Conservation (phyloP, 2,797 vertebrate species). For the Apodemus agrarius region DNA sequence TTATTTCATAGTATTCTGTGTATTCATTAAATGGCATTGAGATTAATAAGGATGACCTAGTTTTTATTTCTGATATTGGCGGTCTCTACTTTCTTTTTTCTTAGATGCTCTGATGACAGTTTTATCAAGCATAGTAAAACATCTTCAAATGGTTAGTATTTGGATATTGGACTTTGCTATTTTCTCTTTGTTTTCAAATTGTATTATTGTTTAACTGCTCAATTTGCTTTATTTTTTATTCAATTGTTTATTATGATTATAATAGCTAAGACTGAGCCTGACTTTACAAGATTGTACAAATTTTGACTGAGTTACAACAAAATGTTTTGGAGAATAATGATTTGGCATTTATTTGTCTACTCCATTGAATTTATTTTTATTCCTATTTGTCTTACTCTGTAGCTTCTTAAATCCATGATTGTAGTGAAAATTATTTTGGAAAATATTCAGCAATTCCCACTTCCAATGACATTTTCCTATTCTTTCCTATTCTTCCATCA, state of each 20-base stretch:
- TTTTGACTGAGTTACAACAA: background rate
- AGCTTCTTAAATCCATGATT: background rate
- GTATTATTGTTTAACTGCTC: background rate
- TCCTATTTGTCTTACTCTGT: background rate
- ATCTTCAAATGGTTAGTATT: background rate
- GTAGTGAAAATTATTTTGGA: background rate
- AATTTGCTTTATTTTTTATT: background rate
- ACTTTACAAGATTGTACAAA: background rate
- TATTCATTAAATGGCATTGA: background rate
- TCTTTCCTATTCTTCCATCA: background rate
- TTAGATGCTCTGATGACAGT: background rate
- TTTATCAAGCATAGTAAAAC: background rate
- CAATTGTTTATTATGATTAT: background rate
- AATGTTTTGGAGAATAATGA: background rate
- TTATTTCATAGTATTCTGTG: background rate
- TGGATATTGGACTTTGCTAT: background rate
- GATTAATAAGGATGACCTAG: background rate
- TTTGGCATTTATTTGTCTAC: background rate
- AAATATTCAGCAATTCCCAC: background rate
- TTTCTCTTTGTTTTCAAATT: background rate
- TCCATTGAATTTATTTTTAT: background rate
- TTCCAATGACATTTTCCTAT: background rate
- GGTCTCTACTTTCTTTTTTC: background rate
- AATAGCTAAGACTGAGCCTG: background rate
- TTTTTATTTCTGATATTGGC: background rate